Evolutionary conservation across 1,140 invertebrate species (phyloP).

Genomic region (Bombus huntii): DNA sequence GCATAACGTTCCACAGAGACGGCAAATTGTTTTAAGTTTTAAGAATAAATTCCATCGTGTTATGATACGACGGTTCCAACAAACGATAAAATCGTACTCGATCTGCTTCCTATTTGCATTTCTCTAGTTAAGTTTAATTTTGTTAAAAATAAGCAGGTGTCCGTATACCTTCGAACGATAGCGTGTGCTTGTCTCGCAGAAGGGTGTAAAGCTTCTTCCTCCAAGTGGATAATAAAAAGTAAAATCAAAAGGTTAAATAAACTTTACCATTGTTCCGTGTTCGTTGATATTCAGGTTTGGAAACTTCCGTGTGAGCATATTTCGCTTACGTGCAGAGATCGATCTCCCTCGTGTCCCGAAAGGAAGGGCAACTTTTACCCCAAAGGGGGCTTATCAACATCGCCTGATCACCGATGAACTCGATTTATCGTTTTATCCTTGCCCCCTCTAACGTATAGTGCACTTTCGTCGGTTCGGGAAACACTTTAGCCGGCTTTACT

Average conservation of each 20-base stretch:
- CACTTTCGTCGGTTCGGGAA: neutral
- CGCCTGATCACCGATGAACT: neutral
- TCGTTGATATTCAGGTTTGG: neutral
- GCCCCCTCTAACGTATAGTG: neutral
- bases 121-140: neutral
- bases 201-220: neutral
- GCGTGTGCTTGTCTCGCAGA: too few relatives aligned
- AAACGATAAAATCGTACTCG: too few relatives aligned
- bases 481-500: neutral
- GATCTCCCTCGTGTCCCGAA: neutral
- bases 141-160: neutral
- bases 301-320: slow-evolving; percentile 29
- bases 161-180: too few relatives aligned
- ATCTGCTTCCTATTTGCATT: too few relatives aligned
- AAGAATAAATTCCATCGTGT: too few relatives aligned
- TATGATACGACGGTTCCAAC: too few relatives aligned
- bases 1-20: too few relatives aligned
- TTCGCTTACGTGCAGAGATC: neutral
- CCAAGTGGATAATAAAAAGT: slow-evolving; percentile 40
- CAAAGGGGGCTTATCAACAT: too few relatives aligned
- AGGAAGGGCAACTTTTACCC: neutral
- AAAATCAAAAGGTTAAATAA: slow-evolving; percentile 31
- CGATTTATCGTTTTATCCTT: neutral
- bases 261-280: neutral
- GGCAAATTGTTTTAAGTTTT: too few relatives aligned